A percentile compares a stretch with the other conserved stretches of the same genome.
Conservation (phyloP, 1,140 invertebrate genomes). For the Pentalonia nigronervosa region DNA sequence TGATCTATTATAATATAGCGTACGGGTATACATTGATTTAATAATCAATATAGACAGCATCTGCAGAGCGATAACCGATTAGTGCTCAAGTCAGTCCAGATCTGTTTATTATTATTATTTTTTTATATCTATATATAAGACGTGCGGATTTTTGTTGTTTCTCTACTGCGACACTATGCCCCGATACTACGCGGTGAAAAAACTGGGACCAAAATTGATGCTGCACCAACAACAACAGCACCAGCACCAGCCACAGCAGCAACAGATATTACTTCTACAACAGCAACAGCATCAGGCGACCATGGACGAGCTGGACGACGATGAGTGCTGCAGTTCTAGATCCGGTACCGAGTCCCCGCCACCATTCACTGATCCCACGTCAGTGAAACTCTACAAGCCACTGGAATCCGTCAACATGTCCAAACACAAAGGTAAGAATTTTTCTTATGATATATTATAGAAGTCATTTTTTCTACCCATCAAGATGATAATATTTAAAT, state of each 20-base stretch:
- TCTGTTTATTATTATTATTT: background rate
- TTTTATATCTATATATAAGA: background rate
- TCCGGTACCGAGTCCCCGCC: constrained; percentile 31
- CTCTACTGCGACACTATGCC: constrained; percentile 63
- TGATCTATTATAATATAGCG: background rate
- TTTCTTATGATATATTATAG: background rate
- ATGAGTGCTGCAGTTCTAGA: constrained; percentile 19
- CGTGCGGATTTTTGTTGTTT: background rate
- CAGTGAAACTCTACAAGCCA: constrained; percentile 45
- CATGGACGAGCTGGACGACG: background rate
- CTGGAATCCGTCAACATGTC: constrained; percentile 46
- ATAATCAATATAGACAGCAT: background rate
- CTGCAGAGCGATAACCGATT: background rate
- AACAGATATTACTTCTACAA: background rate
- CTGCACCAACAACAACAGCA: constrained; percentile 1
- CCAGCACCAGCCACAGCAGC: background rate
- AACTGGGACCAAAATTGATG: constrained; percentile 63
- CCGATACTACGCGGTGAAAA: constrained; percentile 70
- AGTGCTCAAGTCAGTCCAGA: background rate
- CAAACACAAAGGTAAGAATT: constrained; percentile 44
- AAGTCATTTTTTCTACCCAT: background rate
- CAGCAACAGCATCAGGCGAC: background rate
- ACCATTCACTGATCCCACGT: constrained; percentile 47
- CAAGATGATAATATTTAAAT: too few species aligned
- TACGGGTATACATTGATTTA: background rate